Base-by-base conservation (phyloP, 2,888 invertebrate species). In the Neoaliturus tenellus region DNA sequence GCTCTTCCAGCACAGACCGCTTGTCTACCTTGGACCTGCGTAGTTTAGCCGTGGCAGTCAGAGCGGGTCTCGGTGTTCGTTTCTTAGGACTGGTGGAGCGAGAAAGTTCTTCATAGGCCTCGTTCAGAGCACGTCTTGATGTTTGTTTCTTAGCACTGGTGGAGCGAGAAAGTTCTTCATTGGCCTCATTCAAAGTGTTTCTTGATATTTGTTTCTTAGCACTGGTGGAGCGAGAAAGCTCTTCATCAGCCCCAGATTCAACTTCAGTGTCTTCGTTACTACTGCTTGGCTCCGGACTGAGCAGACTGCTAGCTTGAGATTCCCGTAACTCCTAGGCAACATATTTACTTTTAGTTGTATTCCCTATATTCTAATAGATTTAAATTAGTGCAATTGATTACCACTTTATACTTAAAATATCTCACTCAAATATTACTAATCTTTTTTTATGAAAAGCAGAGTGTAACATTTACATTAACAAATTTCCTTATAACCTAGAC, bases 1-100 rank as follows among this genome's bases (percentile, higher is more conserved):
- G 90, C 92, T 92, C 39, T 31, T 82, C 82, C 39, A 82, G 41
- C 20, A 31, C 48, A 5, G 51, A 10, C 2, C 78, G 31, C 55
- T 78, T 48, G 55, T 78, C 78, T 14, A 20, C 55, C 14, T 10
- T 44, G 73, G 3, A 28, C 1, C n/a, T 25, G 20, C 62, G 73
- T n/a, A 8, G 10, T 10, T 6, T 14, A 23, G 12, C 20, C n/a
- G 20, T 6, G 10, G 58, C 58, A 10, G 10, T n/a, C 2, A 14
- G 20, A 33, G 31, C 35, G 10, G 10, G 25, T n/a, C 23, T 39
- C 62, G 62, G 62, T 17, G 62, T 8, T 31, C 31, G 4, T 6
- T 5, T 4, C 51, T 51, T 12, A 12, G 44, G 14, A 14, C 67
- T 67, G 31, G 4, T 28, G 67, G 31, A 31, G 31, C 31, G 17